phyloP scores from a whole-genome alignment of 2,888 invertebrate species.

The Epinotia demarniana region DNA sequence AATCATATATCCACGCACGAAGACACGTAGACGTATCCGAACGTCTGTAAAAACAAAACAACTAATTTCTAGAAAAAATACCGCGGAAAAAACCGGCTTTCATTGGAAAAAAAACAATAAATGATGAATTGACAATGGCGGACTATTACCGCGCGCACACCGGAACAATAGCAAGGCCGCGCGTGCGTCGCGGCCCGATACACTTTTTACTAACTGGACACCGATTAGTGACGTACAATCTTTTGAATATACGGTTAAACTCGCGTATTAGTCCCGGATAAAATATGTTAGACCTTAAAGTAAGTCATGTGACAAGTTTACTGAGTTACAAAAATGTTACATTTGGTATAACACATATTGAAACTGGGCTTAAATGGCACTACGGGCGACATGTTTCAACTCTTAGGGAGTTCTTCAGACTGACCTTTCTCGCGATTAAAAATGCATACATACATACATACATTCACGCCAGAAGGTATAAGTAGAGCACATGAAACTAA shows the following conservation, averaged over 20 bases:
- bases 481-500: too few species aligned
- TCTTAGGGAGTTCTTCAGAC: too few species aligned
- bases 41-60: neutral
- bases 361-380: too few species aligned
- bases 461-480: too few species aligned
- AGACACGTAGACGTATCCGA: neutral
- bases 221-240: neutral
- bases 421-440: too few species aligned
- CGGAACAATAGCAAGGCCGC: conserved; percentile 64
- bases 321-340: too few species aligned
- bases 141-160: conserved; percentile 57
- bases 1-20: neutral
- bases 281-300: too few species aligned
- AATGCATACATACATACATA: too few species aligned
- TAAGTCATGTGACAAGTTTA: too few species aligned
- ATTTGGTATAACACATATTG: too few species aligned
- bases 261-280: too few species aligned
- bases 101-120: conserved; percentile 29
- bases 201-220: neutral
- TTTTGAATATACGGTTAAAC: neutral
- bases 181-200: conserved; percentile 29
- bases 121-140: conserved; percentile 29
- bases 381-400: too few species aligned
- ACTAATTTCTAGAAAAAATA: neutral
- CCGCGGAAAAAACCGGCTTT: conserved; percentile 28